Evolutionary conservation across 1,140 invertebrate genomes (phyloP).

Genomic region (Ptiloglossa arizonensis): DNA sequence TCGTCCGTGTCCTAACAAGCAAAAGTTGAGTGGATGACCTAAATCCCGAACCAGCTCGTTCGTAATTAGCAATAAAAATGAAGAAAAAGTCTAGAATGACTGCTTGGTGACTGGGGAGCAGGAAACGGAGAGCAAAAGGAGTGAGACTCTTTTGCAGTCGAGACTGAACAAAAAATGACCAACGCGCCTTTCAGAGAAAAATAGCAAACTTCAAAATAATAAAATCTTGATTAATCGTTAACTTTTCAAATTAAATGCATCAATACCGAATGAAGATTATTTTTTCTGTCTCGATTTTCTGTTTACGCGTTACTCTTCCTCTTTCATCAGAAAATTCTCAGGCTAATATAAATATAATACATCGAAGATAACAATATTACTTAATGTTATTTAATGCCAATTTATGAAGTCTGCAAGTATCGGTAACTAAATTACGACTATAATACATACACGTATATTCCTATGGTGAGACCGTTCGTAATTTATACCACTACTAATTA

Average conservation of each 20-base stretch:
- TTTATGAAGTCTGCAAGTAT: neutral
- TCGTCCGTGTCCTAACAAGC: slow-evolving; percentile 44
- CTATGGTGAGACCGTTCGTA: neutral
- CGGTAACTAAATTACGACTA: too few species aligned
- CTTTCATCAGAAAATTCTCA: neutral
- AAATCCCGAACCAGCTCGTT: slow-evolving; percentile 38
- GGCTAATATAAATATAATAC: neutral
- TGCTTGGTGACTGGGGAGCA: neutral
- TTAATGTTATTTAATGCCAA: neutral
- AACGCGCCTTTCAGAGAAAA: neutral
- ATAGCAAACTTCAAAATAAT: neutral
- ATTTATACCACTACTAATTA: neutral
- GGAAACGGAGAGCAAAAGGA: neutral
- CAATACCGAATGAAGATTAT: neutral
- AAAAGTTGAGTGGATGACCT: slow-evolving; percentile 43
- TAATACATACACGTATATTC: neutral
- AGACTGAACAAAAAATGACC: neutral
- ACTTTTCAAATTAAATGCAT: neutral
- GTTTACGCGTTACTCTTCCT: neutral
- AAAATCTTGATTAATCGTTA: neutral
- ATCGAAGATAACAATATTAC: neutral
- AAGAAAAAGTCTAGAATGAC: slow-evolving; percentile 15
- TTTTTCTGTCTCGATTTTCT: too few species aligned
- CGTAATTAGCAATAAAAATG: slow-evolving; percentile 53
- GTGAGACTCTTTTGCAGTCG: neutral